Base-by-base conservation (phyloP, 1,140 invertebrate genomes). In the Drosophila paulistorum region DNA sequence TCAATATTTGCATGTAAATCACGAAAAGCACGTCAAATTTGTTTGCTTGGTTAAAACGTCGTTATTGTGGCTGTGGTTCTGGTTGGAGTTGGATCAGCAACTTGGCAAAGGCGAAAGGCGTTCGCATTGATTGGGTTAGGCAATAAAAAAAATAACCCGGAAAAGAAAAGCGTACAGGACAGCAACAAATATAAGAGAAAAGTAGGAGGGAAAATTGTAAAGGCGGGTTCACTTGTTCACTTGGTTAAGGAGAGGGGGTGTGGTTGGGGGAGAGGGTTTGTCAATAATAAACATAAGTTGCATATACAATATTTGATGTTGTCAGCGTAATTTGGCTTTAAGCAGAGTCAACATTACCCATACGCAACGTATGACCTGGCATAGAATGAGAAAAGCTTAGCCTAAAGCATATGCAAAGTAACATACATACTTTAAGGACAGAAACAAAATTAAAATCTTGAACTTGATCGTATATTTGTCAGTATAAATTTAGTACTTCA, bases 1-100 rank as follows among this genome's bases (percentile, higher is more conserved):
- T 89, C 84, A 89, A 90, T 91, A 91, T 91, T 91, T 91, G 89
- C 89, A 91, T 91, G 89, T 83, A 91, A 91, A 91, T 91, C 89
- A 91, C 89, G 89, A 85, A 91, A 91, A 89, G 89, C 90, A 91
- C 89, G 89, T 91, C 89, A 91, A 91, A 90, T 80, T 82, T 90
- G 79, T 89, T 87, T 87, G 81, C 81, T 84, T 90, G 81, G 86
- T 90, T 90, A 83, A 83, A 83, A 86, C 87, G 77, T 83, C 79
- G 83, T 87, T 87, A 87, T 87, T 87, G 84, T 84, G 83, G 81
- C 79, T 86, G 62, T 26, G 68, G 65, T 26, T 64, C 63, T 78
- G 62, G 58, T 42, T 58, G 1, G 35, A 68, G 58, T 33, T 7
- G 14, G 10, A 61, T 42, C 17, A 13, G 33, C 11, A 33, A 42